Conservation (phyloP, 2,888 invertebrate species). For the Endotricha flammealis region DNA sequence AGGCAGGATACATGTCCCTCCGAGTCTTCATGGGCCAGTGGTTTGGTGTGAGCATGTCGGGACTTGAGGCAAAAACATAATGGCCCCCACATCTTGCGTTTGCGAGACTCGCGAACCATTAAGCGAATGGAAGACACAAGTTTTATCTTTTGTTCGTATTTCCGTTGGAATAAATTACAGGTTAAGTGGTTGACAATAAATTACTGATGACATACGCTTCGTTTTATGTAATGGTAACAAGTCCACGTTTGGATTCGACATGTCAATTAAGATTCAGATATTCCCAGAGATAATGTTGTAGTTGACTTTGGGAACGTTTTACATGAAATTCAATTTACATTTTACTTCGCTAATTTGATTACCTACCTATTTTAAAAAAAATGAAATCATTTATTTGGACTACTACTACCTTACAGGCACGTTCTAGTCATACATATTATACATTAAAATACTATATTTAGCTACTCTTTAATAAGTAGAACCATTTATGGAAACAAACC, state of each 20-base stretch:
- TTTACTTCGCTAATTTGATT: too few relatives aligned
- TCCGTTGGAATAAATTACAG: conserved; percentile 67
- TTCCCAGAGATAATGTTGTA: background rate
- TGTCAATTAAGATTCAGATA: background rate
- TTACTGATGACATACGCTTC: conserved; percentile 8
- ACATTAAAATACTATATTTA: too few relatives aligned
- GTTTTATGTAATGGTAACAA: conserved; percentile 10
- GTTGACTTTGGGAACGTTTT: too few relatives aligned
- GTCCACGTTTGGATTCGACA: background rate
- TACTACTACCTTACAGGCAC: too few relatives aligned
- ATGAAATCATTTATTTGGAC: too few relatives aligned
- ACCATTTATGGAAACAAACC: too few relatives aligned
- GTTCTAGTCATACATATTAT: too few relatives aligned
- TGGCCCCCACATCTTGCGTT: conserved; percentile 52
- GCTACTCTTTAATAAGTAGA: too few relatives aligned
- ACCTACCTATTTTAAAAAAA: too few relatives aligned
- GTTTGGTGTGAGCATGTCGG: conserved; percentile 56
- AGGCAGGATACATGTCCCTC: conserved; percentile 76
- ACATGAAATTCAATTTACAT: too few relatives aligned
- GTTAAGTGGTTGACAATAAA: conserved; percentile 18
- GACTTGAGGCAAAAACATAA: conserved; percentile 64
- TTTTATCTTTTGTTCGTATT: conserved; percentile 63
- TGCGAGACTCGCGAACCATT: conserved; percentile 16
- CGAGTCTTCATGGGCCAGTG: conserved; percentile 68
- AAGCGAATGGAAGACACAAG: conserved; percentile 59